Evolutionary conservation across 2,888 invertebrate species (phyloP), one percentile per base, ranked within the genome.

Genomic region (Ornithoptera priamus): DNA sequence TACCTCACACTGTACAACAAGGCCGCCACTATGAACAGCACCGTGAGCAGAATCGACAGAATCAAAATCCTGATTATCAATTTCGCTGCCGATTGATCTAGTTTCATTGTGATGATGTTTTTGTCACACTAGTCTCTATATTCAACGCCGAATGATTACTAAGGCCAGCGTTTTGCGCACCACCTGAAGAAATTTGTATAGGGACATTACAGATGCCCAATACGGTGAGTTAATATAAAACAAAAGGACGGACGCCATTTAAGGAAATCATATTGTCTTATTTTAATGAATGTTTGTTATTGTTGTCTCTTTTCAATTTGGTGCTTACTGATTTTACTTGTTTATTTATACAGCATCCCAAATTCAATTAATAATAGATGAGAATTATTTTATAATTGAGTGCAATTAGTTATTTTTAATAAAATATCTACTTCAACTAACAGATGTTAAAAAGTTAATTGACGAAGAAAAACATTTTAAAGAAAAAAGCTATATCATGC

Each of bases 1-100:
- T 88, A 92, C 70, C 81, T 83, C 0, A 81, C 78, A 75, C 89
- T 90, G 70, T 89, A 92, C 18, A 92, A 66, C 56, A 88, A 76
- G 0, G 81, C 73, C 22, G 87, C 83, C 78, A 92, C 78, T 18
- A 92, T 72, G 22, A 85, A 88, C 62, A 91, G 62, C 70, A 86
- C 77, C 1, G 88, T 85, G 2, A 89, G 81, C 17, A 91, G 71
- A 73, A 91, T 88, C 71, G 88, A 70, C 65, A 89, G 58, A 67
- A 88, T 79, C 22, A 90, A 63, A 8, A 88, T n/a, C 72, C 79
- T 81, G 62, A 88, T 85, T 20, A 86, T 76, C 24, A 89, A 62
- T 72, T 87, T 88, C 60, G 86, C 72, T 18, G 85, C 68, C 1
- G 83, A 70, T 42, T 85, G 67, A 65, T 86, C 85, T 61, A 84